These are phyloP conservation scores for Semnopithecus entellus DNA, from an alignment of 2,113 vertebrate species.

Conservation along the genomic window DNA sequence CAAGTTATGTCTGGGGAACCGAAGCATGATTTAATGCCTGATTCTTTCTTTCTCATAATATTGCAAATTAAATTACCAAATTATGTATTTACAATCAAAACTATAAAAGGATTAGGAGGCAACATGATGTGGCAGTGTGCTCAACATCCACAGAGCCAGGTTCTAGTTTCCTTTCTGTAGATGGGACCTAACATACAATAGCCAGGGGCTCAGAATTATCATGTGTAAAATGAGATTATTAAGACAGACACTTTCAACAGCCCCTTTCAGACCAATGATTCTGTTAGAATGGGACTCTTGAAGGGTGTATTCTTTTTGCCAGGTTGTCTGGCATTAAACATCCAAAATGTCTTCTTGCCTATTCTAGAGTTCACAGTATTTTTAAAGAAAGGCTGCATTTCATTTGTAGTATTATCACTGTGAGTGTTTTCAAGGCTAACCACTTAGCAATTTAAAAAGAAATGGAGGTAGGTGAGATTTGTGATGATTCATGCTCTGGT, in stretches of 20 bases:
- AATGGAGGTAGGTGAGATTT: background rate
- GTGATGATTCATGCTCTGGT: background rate
- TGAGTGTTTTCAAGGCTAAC: background rate
- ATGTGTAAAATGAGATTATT: slow-evolving; percentile 4
- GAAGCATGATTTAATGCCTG: background rate
- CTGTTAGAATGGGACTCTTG: background rate
- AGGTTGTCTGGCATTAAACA: background rate
- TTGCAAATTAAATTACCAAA: background rate
- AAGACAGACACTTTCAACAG: background rate
- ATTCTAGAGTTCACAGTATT: background rate
- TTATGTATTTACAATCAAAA: slow-evolving; percentile 38
- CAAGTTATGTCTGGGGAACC: background rate
- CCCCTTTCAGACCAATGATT: background rate
- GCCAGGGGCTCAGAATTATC: background rate
- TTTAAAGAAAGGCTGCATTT: background rate
- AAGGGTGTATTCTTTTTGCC: background rate
- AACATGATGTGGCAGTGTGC: background rate
- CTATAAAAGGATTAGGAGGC: background rate
- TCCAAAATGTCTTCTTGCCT: background rate
- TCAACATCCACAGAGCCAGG: background rate
- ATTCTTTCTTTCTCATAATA: background rate
- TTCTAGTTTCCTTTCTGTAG: background rate
- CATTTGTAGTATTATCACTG: background rate
- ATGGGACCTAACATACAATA: background rate
- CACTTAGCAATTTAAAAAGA: background rate